Evolutionary conservation across 2,888 invertebrate genomes (phyloP), one percentile per base, ranked within the genome.

Genomic region (Patella ulyssiponensis): DNA sequence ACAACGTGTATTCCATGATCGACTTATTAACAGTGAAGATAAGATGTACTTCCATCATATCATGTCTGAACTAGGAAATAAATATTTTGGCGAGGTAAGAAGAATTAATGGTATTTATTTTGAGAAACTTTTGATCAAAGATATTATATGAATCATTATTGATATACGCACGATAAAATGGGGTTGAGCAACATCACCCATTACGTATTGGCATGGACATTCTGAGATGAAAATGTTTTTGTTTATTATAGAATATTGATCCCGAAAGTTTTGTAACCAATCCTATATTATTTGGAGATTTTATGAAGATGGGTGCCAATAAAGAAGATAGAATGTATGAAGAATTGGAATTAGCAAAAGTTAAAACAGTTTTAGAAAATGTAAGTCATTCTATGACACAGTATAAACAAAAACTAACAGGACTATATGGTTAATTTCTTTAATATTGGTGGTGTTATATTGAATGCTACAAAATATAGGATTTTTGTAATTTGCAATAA

Each of bases 251-350:
- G 91, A 89, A 85, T 76, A 86, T 91, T 12, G 86, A 89, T 12
- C 85, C 91, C n/a, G 88, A 89, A 5, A 83, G 85, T 3, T 92
- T 92, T 81, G 84, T 85, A 14, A 87, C 83, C 23, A 78, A 86
- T 72, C 92, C 92, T 1, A 91, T 96, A 1, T 92, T 97, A 1
- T 97, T 95, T 90, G 97, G 97, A 0, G 97, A 97, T 89, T 97
- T 96, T 86, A 94, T 96, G 92, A 93, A 94, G 82, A 94, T 95
- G 69, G 95, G 95, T 0, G 94, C 95, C 0, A 94, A 94, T 0
- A 94, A 94, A 82, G 94, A 94, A 83, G 95, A 95, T 84, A 93
- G 96, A 80, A 92, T 95, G 73, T 97, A 97, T 89, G 95, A 96
- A 84, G 97, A 97, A 92, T 94, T 97, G 81, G 95, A 96, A 87